Conservation (phyloP, 2,797 vertebrate genomes). For the Aphelocoma californica region DNA sequence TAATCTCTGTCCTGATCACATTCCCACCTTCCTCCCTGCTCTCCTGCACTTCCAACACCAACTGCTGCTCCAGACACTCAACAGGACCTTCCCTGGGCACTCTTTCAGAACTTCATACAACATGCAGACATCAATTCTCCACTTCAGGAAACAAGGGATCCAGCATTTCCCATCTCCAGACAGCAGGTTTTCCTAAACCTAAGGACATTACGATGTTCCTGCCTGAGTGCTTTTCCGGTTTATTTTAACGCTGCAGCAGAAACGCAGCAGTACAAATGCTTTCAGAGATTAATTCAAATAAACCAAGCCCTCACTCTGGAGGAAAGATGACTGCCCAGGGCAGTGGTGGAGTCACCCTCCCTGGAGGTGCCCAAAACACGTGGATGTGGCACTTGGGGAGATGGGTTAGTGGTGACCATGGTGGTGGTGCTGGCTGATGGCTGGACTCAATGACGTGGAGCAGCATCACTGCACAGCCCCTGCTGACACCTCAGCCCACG, state of each 20-base stretch:
- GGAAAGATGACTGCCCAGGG: not conserved
- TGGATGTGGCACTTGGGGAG: not conserved
- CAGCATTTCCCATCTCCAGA: conserved; percentile 30
- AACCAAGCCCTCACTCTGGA: no score
- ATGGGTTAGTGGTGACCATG: rapidly evolving
- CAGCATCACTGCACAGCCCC: rapidly evolving
- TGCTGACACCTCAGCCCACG: rapidly evolving
- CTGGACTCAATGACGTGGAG: rapidly evolving
- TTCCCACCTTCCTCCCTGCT: not conserved
- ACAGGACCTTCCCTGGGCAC: conserved; percentile 26
- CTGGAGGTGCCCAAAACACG: rapidly evolving
- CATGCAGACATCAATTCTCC: conserved; percentile 26
- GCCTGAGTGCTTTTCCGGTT: conserved; percentile 1
- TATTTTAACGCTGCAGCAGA: not conserved
- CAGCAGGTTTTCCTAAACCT: conserved; percentile 6
- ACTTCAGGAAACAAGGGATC: conserved; percentile 37
- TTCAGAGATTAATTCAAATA: not conserved
- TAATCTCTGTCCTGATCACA: conserved; percentile 20
- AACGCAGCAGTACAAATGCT: not conserved
- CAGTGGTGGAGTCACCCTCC: no score
- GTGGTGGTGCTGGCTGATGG: not conserved
- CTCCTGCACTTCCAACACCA: not conserved
- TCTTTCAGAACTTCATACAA: conserved; percentile 22
- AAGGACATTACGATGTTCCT: conserved; percentile 8
- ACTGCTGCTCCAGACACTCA: not conserved